These are phyloP conservation scores for Oryzias celebensis DNA, from an alignment of 2,113 vertebrate genomes.

Conservation along the genomic window DNA sequence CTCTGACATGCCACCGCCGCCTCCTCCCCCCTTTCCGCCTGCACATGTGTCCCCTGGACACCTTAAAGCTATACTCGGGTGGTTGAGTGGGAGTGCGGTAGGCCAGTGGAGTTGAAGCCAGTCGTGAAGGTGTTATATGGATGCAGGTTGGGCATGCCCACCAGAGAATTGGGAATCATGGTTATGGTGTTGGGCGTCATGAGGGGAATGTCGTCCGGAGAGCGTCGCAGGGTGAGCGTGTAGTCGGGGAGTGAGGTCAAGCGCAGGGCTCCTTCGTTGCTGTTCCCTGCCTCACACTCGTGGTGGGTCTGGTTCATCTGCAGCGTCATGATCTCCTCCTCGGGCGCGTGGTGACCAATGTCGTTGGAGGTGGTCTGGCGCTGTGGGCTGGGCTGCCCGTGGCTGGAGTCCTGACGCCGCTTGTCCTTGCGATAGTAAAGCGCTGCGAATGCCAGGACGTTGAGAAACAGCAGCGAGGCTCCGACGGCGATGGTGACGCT, in stretches of 20 bases:
- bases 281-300: slow-evolving; percentile 85
- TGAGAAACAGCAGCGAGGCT: slow-evolving; percentile 96
- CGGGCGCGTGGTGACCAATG: slow-evolving; percentile 85
- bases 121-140: slow-evolving; percentile 98
- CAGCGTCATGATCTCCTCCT: slow-evolving; percentile 95
- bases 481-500: slow-evolving; percentile 98
- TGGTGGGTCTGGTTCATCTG: slow-evolving; percentile 95
- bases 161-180: slow-evolving; percentile 99
- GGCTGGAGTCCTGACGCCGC: slow-evolving; percentile 89
- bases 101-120: slow-evolving; percentile 95
- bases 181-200: slow-evolving; percentile 99
- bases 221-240: slow-evolving; percentile 93
- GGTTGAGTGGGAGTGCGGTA: slow-evolving; percentile 98
- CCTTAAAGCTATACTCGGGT: slow-evolving; percentile 96
- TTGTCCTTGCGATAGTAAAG: slow-evolving; percentile 99
- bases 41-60: slow-evolving; percentile 54
- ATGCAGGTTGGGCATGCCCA: slow-evolving; percentile 96
- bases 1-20: slow-evolving; percentile 26
- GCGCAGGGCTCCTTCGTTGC: slow-evolving; percentile 83
- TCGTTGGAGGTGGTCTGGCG: slow-evolving; percentile 82
- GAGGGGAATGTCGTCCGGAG: slow-evolving; percentile 96
- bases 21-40: slow-evolving; percentile 18
- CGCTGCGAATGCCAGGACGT: slow-evolving; percentile 94
- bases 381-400: slow-evolving; percentile 91
- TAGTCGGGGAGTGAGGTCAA: slow-evolving; percentile 93